Base-by-base conservation (phyloP, 64 coral and sea anemone species). In the Pocillopora damicornis region DNA sequence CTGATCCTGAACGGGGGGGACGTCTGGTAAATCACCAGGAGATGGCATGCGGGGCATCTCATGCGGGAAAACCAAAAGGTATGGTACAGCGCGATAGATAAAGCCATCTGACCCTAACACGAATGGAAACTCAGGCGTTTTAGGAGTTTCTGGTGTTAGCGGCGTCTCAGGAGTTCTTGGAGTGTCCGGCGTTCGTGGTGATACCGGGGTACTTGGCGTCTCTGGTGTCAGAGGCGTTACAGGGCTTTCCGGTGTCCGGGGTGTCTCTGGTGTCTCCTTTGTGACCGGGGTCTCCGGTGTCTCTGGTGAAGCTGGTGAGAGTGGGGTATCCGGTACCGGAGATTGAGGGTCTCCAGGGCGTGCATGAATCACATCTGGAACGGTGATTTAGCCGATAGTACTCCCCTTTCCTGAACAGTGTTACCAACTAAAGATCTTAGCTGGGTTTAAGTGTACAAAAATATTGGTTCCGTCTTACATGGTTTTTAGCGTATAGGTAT, bases 231-330 rank as follows among this genome's bases (percentile, higher is more conserved):
- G 64, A 56, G 90, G 90, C 1, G 83, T 92, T 61, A 87, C 86
- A 11, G 90, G 90, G 35, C 25, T 78, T 35, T 78, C 64, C 25
- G 88, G 88, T 1, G 90, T 92, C 76, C 67, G 23, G 59, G 90
- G 90, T 10, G 82, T 92, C 62, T 92, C 86, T 0, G 90, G 84
- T 35, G 90, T 92, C 72, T 87, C 84, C 65, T 86, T 86, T 51
- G 90, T 86, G 60, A 74, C 90, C 4, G 90, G 90, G 13, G 90
- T 92, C 56, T 87, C 90, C 74, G 84, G 90, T n/a, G 90, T 87
- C 26, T 79, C 62, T 42, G 90, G 83, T 63, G 81, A 63, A 64
- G 26, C 81, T 1, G 81, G 81, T 73, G 89, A 85, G 42, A 65
- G 62, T 37, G 83, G 83, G 35, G 90, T 92, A 59, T 92, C 90